Evolutionary conservation across 2,888 invertebrate species (phyloP).

Genomic region (Theretra japonica): DNA sequence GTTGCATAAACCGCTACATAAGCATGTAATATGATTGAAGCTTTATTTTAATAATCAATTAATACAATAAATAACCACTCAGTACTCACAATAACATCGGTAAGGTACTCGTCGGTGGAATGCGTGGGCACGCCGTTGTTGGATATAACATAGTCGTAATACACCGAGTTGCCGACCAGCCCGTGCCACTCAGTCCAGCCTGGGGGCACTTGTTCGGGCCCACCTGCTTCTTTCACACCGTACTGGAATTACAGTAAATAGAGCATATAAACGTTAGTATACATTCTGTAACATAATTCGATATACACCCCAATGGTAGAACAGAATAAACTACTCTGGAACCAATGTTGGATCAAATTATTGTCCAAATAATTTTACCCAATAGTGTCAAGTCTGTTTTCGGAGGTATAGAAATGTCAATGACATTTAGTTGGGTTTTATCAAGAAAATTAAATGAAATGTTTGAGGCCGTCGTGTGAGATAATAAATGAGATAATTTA

Average conservation of each 20-base stretch:
- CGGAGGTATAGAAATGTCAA: too few relatives aligned
- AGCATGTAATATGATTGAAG: too few relatives aligned
- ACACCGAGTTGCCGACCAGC: conserved; percentile 95
- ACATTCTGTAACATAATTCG: too few relatives aligned
- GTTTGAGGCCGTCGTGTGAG: not conserved
- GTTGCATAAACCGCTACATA: too few relatives aligned
- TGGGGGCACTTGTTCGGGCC: conserved; percentile 88
- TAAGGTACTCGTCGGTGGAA: conserved; percentile 90
- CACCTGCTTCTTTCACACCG: conserved; percentile 84
- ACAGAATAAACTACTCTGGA: too few relatives aligned
- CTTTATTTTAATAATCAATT: too few relatives aligned
- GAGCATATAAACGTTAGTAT: not conserved
- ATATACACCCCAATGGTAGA: too few relatives aligned
- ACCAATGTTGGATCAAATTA: too few relatives aligned
- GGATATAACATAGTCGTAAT: conserved; percentile 94
- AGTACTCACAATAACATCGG: conserved; percentile 90
- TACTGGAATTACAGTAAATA: conserved; percentile 79
- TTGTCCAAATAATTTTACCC: too few relatives aligned
- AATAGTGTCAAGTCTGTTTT: too few relatives aligned
- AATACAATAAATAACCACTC: too few relatives aligned
- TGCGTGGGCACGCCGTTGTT: conserved; percentile 90
- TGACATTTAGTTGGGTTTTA: not conserved
- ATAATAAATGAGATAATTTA: not conserved
- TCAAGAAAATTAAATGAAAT: not conserved
- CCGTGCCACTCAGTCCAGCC: conserved; percentile 96